A percentile compares a stretch with the other conserved stretches of the same genome.
These are phyloP conservation scores for Pentalonia nigronervosa DNA, from an alignment of 1,140 invertebrate species.

Conservation along the genomic window DNA sequence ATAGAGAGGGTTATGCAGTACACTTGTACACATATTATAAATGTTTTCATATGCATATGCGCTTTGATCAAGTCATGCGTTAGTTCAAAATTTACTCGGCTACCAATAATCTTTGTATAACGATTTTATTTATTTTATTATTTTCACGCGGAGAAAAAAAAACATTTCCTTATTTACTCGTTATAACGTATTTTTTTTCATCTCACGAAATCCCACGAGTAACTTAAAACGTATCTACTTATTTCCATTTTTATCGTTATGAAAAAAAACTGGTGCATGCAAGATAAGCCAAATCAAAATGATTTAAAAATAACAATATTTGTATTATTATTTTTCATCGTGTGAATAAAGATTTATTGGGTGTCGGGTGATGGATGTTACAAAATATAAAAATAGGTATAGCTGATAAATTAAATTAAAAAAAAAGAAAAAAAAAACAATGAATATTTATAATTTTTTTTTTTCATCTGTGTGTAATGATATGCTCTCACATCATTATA, in stretches of 20 bases:
- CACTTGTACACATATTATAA: too few species aligned
- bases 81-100: background rate
- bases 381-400: background rate
- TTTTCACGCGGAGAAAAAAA: background rate
- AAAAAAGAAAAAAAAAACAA: background rate
- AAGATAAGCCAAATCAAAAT: background rate
- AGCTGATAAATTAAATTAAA: background rate
- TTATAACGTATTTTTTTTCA: background rate
- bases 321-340: background rate
- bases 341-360: background rate
- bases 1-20: background rate
- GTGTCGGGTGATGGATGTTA: background rate
- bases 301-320: background rate
- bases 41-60: background rate
- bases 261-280: background rate
- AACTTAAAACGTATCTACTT: background rate
- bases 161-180: background rate
- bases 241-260: background rate
- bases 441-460: background rate
- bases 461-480: too few species aligned
- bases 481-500: too few species aligned
- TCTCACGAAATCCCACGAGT: background rate
- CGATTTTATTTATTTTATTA: slow-evolving; percentile 11
- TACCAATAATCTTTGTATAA: background rate
- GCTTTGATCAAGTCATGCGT: background rate